These are phyloP conservation scores for Cataglyphis albicans DNA, from an alignment of 2,888 invertebrate species.

Conservation along the genomic window DNA sequence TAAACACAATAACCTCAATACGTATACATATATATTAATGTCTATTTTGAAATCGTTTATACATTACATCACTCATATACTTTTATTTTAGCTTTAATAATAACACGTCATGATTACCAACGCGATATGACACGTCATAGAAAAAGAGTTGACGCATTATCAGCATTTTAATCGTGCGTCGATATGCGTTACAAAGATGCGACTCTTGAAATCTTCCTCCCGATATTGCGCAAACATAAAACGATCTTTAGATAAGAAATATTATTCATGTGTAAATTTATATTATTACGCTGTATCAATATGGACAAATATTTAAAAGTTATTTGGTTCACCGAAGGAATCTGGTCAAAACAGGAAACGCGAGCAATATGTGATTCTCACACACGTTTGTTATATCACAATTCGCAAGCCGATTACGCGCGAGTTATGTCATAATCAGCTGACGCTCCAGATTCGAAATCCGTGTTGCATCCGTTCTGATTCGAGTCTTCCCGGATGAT, in stretches of 20 bases:
- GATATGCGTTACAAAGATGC: constrained; percentile 16
- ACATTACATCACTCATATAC: neutral
- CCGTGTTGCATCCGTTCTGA: constrained; percentile 17
- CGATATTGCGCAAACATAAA: neutral
- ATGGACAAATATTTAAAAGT: neutral
- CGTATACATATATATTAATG: neutral
- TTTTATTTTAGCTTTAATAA: constrained; percentile 31
- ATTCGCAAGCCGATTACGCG: constrained; percentile 3
- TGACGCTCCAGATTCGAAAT: constrained; percentile 21
- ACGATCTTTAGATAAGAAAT: neutral
- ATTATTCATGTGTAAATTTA: neutral
- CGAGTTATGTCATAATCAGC: constrained; percentile 17
- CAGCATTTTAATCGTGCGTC: constrained; percentile 21
- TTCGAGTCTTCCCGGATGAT: constrained; percentile 2
- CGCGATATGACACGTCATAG: constrained; percentile 5
- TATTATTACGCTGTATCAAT: neutral
- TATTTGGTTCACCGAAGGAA: neutral
- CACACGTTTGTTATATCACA: neutral
- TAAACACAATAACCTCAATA: neutral
- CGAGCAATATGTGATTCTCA: neutral
- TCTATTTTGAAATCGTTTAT: neutral
- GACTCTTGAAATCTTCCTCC: constrained; percentile 34
- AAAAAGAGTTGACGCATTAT: neutral
- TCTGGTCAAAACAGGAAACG: neutral
- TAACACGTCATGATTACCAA: neutral